A percentile compares a stretch with the other conserved stretches of the same genome.
Evolutionary conservation across 2,797 vertebrate genomes (phyloP).

Genomic region (Halcyon leucocephala): DNA sequence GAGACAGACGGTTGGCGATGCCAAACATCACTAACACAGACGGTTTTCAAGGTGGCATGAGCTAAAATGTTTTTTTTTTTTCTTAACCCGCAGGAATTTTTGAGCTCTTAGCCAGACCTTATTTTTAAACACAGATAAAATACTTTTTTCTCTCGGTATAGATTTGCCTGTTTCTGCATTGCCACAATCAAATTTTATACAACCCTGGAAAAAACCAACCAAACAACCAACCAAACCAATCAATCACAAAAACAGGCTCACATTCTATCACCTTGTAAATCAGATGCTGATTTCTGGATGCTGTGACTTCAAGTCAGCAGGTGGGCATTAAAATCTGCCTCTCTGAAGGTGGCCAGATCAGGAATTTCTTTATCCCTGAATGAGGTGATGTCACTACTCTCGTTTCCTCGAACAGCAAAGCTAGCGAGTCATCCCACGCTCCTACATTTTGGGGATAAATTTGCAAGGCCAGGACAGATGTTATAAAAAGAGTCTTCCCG

Average conservation of each 20-base stretch:
- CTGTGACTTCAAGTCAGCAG: neutral
- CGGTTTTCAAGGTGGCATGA: neutral
- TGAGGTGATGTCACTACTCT: neutral
- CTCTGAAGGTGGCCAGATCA: neutral
- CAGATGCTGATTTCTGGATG: neutral
- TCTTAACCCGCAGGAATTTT: neutral
- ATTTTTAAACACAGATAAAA: neutral
- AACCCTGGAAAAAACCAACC: neutral
- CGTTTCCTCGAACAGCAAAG: neutral
- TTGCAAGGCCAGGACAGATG: neutral
- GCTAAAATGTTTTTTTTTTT: neutral
- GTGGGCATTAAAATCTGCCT: neutral
- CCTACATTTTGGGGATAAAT: neutral
- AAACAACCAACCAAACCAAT: neutral
- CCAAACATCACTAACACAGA: neutral
- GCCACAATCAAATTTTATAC: neutral
- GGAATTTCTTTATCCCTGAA: neutral
- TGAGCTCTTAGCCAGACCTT: neutral
- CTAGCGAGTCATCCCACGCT: neutral
- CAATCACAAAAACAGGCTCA: neutral
- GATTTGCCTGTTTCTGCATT: neutral
- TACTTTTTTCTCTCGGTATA: neutral
- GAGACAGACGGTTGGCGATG: conserved; percentile 1
- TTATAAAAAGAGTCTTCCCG: neutral
- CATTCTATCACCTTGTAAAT: neutral